Percentiles rank a stretch among this genome's conserved stretches.
These are phyloP conservation scores for Scatophagus argus DNA, from an alignment of 2,113 vertebrate species.

Conservation along the genomic window DNA sequence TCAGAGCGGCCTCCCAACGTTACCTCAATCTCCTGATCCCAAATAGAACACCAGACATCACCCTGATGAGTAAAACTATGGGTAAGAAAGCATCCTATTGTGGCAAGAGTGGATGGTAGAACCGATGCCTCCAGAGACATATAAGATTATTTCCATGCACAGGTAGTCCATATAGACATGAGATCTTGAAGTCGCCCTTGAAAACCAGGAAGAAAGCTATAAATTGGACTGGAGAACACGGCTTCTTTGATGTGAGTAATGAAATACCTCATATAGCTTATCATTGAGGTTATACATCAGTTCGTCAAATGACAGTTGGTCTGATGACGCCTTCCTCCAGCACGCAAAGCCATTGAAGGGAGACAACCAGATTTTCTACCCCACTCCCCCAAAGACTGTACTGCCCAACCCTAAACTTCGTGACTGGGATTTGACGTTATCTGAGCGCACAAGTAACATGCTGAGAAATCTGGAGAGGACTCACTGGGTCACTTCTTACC, in stretches of 20 bases:
- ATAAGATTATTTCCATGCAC: conserved; percentile 17
- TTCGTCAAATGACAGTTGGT: background rate
- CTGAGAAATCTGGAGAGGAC: conserved; percentile 82
- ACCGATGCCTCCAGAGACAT: background rate
- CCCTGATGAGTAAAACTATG: conserved; percentile 81
- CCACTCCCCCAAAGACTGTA: conserved; percentile 77
- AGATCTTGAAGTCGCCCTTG: conserved; percentile 74
- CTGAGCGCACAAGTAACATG: conserved; percentile 81
- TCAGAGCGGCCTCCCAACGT: conserved; percentile 57
- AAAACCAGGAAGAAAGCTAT: conserved; percentile 76
- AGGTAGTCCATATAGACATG: conserved; percentile 85
- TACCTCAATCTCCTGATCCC: conserved; percentile 75
- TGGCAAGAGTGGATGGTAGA: background rate
- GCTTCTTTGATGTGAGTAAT: conserved; percentile 81
- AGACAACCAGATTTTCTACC: conserved; percentile 77
- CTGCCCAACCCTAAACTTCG: conserved; percentile 74
- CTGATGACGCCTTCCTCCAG: conserved; percentile 52
- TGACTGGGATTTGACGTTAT: conserved; percentile 69
- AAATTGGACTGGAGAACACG: conserved; percentile 77
- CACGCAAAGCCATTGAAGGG: conserved; percentile 74
- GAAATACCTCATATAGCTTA: background rate
- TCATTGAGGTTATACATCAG: background rate
- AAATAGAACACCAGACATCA: conserved; percentile 66
- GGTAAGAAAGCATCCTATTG: conserved; percentile 60
- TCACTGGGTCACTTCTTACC: conserved; percentile 84